Base-by-base conservation (phyloP, 2,113 vertebrate genomes). In the Camelus dromedarius region DNA sequence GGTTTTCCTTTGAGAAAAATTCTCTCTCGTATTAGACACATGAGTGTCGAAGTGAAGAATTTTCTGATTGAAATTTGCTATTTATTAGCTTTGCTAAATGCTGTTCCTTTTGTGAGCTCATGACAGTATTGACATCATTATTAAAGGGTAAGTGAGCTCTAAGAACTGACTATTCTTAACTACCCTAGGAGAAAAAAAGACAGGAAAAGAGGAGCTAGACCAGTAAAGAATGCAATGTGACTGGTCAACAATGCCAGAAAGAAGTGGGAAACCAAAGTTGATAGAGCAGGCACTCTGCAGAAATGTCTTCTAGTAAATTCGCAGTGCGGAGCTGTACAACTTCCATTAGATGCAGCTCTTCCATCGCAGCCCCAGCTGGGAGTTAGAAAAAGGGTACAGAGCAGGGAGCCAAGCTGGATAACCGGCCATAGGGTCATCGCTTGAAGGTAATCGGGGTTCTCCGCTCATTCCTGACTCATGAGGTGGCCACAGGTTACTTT, bases 381-480 rank as follows among this genome's bases (percentile, higher is more conserved):
- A 46, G 22, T 66, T n/a, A 3, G 24, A 62, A 26, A 54, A 38
- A 0, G 1, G 67, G 3, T 14, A 0, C 42, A 64, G 87, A 50
- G n/a, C 46, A 5, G 1, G 62, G 24, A n/a, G 52, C 56, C 58
- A 22, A 52, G 50, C 72, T 52, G 20, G 50, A 9, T 4, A 24
- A 24, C 38, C 16, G 0, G 26, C 30, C 35, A 16, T 0, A 5
- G 19, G 42, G 32, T 16, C 6, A 0, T 19, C 50, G 26, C 28
- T 30, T 18, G 22, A n/a, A 76, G 0, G 20, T 19, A 4, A 3
- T 30, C 50, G 9, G n/a, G n/a, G 64, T 18, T 35, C 52, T 72
- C 13, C 0, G 0, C 35, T 56, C n/a, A 2, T 54, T 70, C n/a
- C 42, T 14, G 6, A 11, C 48, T 52, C 24, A 0, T 1, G 5